phyloP scores from a whole-genome alignment of 2,797 vertebrate genomes.

The Alosa sapidissima region DNA sequence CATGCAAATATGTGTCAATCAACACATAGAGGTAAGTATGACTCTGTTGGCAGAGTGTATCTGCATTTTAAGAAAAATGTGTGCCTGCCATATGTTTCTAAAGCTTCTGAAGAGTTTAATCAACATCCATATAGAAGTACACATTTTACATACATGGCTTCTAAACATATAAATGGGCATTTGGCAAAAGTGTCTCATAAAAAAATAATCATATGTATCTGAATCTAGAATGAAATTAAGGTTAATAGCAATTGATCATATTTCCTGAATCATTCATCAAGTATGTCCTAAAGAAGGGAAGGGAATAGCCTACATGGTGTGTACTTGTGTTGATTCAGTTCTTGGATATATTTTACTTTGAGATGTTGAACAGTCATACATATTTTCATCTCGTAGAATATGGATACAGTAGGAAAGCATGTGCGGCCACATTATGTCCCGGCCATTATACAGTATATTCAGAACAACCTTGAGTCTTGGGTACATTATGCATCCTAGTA shows the following conservation, averaged over 20 bases:
- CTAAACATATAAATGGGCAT: not conserved
- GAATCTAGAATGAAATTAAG: not conserved
- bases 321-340: not conserved
- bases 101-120: conserved; percentile 3
- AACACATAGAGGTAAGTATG: not conserved
- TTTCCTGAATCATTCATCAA: not conserved
- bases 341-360: not conserved
- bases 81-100: conserved; percentile 20
- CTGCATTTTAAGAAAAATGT: not conserved
- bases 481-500: not conserved
- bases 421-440: not conserved
- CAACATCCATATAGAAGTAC: not conserved
- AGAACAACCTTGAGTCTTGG: not conserved
- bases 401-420: not conserved
- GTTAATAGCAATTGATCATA: not conserved
- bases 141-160: not conserved
- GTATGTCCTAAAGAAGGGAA: not conserved
- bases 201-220: not conserved
- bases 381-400: not conserved
- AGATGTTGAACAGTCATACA: not conserved
- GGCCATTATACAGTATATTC: not conserved
- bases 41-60: not conserved
- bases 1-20: conserved; percentile 20
- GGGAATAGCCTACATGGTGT: not conserved
- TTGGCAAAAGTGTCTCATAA: not conserved